Evolutionary conservation across 2,797 vertebrate genomes (phyloP), one percentile per base, ranked within the genome.

Genomic region (Pseudomugil gertrudae): DNA sequence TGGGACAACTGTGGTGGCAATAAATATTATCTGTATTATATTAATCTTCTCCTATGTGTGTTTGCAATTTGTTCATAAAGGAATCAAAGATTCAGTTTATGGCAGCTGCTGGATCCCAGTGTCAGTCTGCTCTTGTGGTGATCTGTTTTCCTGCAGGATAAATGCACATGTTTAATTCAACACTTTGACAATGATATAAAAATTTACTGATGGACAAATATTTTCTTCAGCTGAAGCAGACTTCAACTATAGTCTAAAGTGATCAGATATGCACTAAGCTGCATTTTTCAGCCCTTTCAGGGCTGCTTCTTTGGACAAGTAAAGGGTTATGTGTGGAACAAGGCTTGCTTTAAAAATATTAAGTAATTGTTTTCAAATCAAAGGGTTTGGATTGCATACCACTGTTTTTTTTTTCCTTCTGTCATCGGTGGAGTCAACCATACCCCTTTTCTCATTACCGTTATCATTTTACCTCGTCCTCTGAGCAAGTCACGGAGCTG

Each of bases 11-110:
- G 70, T 5, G 30, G 47, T 10, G 48, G 72, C 66, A 69, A 78
- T 87, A 85, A 81, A 88, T 84, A 77, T 78, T 53, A 59, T 29
- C 54, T 61, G 48, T 67, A 81, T 78, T 52, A 67, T 66, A 69
- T 63, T 55, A 69, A 35, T 50, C 63, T 40, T 60, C 59, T 72
- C 63, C 43, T 45, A 52, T 9, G 10, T 33, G 24, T 13, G 63
- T 66, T 50, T 30, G 35, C 65, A 38, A 64, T 68, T 51, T 75
- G 51, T 71, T 73, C 78, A 63, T 52, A 40, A 53, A 29, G 45
- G 55, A 79, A 70, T 68, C 43, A 69, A 73, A 67, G 43, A 29
- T 10, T 57, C 3, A 21, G 62, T 80, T 83, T 64, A 56, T 66
- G 57, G 56, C 38, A 19, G 54, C 32, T 53, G 48, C 59, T 63